Evolutionary conservation across 1,140 invertebrate genomes (phyloP).

Genomic region (Drosophila sucinea): DNA sequence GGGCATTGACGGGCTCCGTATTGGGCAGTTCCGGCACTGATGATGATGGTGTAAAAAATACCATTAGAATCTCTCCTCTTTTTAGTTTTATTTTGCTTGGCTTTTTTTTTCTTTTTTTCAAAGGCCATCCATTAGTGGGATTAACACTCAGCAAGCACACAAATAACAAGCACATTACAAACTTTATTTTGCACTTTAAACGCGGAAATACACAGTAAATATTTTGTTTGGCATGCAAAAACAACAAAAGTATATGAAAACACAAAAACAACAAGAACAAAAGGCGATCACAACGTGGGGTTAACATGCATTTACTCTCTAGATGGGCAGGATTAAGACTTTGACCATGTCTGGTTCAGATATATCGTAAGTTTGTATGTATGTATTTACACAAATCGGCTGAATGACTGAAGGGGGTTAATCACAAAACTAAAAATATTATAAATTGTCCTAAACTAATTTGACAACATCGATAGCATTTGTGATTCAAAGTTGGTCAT

Average conservation of each 20-base stretch:
- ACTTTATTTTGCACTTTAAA: conserved; percentile 28
- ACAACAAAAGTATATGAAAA: conserved; percentile 7
- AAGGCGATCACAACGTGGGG: conserved; percentile 11
- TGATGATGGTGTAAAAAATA: conserved; percentile 44
- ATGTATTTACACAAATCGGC: background rate
- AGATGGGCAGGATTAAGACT: conserved; percentile 6
- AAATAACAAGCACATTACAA: conserved; percentile 28
- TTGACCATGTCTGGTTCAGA: background rate
- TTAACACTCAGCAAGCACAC: conserved; percentile 58
- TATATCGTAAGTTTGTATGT: background rate
- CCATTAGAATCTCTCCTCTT: conserved; percentile 60
- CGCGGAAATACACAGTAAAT: conserved; percentile 15
- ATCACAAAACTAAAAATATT: conserved; percentile 25
- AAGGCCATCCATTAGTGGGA: conserved; percentile 72
- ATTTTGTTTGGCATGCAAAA: conserved; percentile 8
- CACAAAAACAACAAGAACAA: conserved; percentile 33
- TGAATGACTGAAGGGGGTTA: conserved; percentile 13
- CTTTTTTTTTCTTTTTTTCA: conserved; percentile 35
- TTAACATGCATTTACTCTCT: conserved; percentile 12
- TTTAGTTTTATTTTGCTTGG: conserved; percentile 24
- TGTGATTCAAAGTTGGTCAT: conserved; percentile 1
- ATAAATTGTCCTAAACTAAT: conserved; percentile 60
- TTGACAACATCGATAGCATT: conserved; percentile 70
- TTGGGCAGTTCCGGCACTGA: conserved; percentile 76
- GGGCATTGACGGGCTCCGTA: conserved; percentile 81